These are phyloP conservation scores for Mythimna lalbum DNA, from an alignment of 2,888 invertebrate genomes.

Conservation along the genomic window DNA sequence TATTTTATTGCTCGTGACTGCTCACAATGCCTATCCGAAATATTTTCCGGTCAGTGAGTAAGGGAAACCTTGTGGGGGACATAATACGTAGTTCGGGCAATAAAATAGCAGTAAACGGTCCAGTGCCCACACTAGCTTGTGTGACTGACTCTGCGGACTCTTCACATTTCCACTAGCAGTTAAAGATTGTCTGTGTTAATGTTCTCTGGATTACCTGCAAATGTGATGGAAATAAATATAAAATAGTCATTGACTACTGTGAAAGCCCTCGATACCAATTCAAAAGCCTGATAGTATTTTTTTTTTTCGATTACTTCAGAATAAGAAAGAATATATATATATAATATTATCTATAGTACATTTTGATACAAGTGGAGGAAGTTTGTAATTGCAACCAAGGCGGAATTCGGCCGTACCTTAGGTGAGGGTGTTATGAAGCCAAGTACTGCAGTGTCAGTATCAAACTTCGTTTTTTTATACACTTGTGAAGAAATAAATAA, in stretches of 20 bases:
- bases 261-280: background rate
- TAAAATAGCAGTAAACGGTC: slow-evolving; percentile 43
- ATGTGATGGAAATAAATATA: slow-evolving; percentile 28
- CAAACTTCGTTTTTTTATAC: too few relatives aligned
- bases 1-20: too few relatives aligned
- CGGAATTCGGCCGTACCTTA: too few relatives aligned
- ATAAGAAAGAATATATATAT: too few relatives aligned
- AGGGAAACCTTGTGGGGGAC: slow-evolving; percentile 24
- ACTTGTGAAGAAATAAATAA: too few relatives aligned
- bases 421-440: too few relatives aligned
- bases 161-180: slow-evolving; percentile 9
- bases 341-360: too few relatives aligned
- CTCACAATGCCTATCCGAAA: slow-evolving; percentile 12
- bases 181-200: slow-evolving; percentile 17
- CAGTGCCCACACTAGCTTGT: background rate
- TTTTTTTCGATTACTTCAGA: background rate
- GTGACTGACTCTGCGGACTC: slow-evolving; percentile 3
- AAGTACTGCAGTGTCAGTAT: too few relatives aligned
- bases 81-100: slow-evolving; percentile 38
- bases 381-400: too few relatives aligned
- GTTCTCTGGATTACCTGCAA: slow-evolving; percentile 3
- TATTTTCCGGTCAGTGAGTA: slow-evolving; percentile 23
- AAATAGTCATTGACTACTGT: background rate
- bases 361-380: too few relatives aligned
- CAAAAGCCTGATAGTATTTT: too few relatives aligned